Base-by-base conservation (phyloP, 2,888 invertebrate species). In the Urechis unicinctus region DNA sequence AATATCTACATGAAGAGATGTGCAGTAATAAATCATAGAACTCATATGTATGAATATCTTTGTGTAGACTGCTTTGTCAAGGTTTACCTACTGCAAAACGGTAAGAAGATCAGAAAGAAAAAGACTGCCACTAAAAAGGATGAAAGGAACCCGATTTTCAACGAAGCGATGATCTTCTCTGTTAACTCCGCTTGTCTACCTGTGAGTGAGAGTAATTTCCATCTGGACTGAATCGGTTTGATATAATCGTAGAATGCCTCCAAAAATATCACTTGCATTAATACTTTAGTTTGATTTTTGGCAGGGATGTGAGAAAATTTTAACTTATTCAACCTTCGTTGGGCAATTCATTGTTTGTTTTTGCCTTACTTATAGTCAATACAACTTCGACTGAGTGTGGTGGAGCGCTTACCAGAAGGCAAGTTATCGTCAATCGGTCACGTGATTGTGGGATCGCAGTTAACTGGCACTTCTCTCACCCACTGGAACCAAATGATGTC, bases 401-500 rank as follows among this genome's bases (percentile, higher is more conserved):
- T 81, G 0, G 82, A 82, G 64, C 71, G 74, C 54, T 81, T 79
- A 17, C 73, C 80, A 1, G 81, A 79, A 55, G 79, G 82, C 3
- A 82, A 83, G 65, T 82, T 85, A 17, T 81, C 82, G 65, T 83
- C 87, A n/a, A 80, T 89, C 58, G 89, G 89, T 22, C 89, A 89
- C 76, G 85, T 89, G 53, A 86, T 89, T 60, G 85, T 89, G 21
- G 88, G 89, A 26, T 83, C 86, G 42, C 84, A 85, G 68, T 47
- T 58, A 6, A 85, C 87, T 17, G 89, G 89, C 55, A 83, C 86
- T 69, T 84, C 88, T 1, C 73, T 87, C 52, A 84, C 85, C 26
- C 89, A 89, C 71, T 89, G 89, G 89, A 86, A 87, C 71, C 88
- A 89, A 79, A 89, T 89, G 89, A 81, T 89, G 72, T 83, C 86